A percentile compares a stretch with the other conserved stretches of the same genome.
These are phyloP conservation scores for Thumatha senex DNA, from an alignment of 2,888 invertebrate species.

Conservation along the genomic window DNA sequence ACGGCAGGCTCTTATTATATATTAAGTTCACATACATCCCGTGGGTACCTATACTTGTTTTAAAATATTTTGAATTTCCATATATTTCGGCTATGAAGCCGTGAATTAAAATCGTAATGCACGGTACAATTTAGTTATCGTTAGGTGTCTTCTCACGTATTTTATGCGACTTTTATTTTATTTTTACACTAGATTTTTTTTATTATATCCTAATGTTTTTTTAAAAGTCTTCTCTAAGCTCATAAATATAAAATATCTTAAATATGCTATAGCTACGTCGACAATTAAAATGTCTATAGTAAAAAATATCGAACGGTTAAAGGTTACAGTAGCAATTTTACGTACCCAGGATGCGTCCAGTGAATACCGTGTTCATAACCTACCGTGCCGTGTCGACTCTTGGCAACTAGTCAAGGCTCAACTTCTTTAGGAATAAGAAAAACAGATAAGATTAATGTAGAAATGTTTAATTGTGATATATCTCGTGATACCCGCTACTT, in stretches of 20 bases:
- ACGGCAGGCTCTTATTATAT: conserved; percentile 3
- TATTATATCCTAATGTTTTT: no score
- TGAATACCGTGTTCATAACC: no score
- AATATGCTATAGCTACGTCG: no score
- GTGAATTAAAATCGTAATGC: neutral
- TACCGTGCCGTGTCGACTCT: no score
- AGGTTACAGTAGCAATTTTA: no score
- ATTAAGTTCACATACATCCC: conserved; percentile 13
- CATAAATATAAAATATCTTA: no score
- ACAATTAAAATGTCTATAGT: no score
- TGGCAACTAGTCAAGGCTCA: conserved; percentile 47
- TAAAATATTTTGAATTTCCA: conserved; percentile 3
- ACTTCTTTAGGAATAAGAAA: conserved; percentile 36
- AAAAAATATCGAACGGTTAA: no score
- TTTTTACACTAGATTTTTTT: no score
- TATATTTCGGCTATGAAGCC: conserved; percentile 1
- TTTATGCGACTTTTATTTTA: no score
- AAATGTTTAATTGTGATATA: conserved; percentile 53
- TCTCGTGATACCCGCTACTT: conserved; percentile 45
- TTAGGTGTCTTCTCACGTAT: neutral
- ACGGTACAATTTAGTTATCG: neutral
- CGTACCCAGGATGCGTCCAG: no score
- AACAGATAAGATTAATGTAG: conserved; percentile 34
- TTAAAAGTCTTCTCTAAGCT: no score
- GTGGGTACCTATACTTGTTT: conserved; percentile 4